Evolutionary conservation across 2,888 invertebrate species (phyloP), one percentile per base, ranked within the genome.

Genomic region (Spatulosminthurus flaviceps): DNA sequence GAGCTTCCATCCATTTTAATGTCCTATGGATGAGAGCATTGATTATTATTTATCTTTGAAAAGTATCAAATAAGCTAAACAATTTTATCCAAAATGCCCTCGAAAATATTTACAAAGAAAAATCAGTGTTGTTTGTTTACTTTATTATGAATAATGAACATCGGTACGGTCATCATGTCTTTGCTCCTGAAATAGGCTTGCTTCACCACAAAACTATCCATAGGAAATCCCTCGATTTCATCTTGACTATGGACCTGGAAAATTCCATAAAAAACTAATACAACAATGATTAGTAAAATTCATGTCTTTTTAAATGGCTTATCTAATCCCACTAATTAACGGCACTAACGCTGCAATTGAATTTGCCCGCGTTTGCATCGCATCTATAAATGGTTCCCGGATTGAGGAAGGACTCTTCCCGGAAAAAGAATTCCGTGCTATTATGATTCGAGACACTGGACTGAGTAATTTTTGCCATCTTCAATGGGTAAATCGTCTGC

Each of bases 131-230:
- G 41, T 5, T 13, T 51, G 16, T 51, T 2, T 42, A 77, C 77
- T 28, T 77, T 69, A 21, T 77, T 24, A 7, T 42, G 42, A n/a
- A 77, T 34, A 82, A 98, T 93, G 88, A 96, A 98, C 97, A 98
- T 97, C 26, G 98, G 98, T 85, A 98, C 92, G 89, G 93, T 92
- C 24, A 95, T 96, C 86, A 94, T 95, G 88, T 98, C 97, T 88
- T 94, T 95, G 88, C 96, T 96, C 1, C 90, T 88, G 87, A 95
- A 98, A 89, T 98, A 98, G 79, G 96, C 91, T 89, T 98, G 98
- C 81, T 92, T 92, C 19, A 94, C 94, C 87, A 93, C 92, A 86
- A 94, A 97, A 82, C 92, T 89, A 13, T 91, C 90, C 1, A 93
- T 89, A 87, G 95, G 92, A 87, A 96, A 93, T 79, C 93, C 93